These are phyloP conservation scores for Chrysomela aeneicollis DNA, from an alignment of 2,888 invertebrate genomes.

Conservation along the genomic window DNA sequence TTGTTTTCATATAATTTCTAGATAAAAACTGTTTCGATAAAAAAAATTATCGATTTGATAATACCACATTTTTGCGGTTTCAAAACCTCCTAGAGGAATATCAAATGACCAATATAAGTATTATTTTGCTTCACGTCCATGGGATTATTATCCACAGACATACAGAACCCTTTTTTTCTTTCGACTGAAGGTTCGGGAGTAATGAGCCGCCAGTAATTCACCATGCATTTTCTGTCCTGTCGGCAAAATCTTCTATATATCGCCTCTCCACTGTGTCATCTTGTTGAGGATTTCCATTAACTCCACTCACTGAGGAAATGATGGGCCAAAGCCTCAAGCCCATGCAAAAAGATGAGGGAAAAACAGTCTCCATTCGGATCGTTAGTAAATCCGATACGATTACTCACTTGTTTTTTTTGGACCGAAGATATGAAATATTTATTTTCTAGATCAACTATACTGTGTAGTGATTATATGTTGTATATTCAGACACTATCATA, in stretches of 20 bases:
- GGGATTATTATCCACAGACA: constrained; percentile 9
- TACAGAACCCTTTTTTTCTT: constrained; percentile 28
- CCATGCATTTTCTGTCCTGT: constrained; percentile 32
- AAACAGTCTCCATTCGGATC: constrained; percentile 1
- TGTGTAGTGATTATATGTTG: no score
- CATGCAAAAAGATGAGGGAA: constrained; percentile 19
- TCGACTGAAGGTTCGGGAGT: constrained; percentile 37
- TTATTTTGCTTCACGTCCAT: neutral
- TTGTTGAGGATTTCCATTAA: constrained; percentile 41
- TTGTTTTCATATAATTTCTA: no score
- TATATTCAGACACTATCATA: no score
- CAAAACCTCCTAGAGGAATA: no score
- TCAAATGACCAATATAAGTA: no score
- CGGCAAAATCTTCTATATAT: constrained; percentile 36
- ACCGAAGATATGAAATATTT: neutral
- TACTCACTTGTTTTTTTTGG: neutral
- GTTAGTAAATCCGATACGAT: constrained; percentile 10
- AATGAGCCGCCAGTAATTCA: constrained; percentile 44
- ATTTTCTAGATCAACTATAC: neutral
- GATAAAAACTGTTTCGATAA: no score
- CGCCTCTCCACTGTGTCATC: constrained; percentile 15
- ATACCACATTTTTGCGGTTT: no score
- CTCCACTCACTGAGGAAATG: constrained; percentile 33
- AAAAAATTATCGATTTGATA: no score
- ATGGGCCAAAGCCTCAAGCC: constrained; percentile 18